Conservation (phyloP, 2,888 invertebrate genomes). For the Philonicus albiceps region DNA sequence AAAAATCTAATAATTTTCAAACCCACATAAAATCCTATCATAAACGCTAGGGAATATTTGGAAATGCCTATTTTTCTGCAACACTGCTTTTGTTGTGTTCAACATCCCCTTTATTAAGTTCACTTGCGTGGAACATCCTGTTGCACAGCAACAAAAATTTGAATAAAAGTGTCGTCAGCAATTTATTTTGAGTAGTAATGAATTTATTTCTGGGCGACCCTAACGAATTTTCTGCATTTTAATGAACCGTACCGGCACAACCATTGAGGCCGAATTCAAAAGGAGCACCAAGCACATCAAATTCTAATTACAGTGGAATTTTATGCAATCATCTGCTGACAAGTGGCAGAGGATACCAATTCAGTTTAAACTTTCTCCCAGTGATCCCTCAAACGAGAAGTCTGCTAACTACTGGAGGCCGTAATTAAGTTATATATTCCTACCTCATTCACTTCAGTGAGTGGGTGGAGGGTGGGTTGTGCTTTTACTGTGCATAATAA, state of each 20-base stretch:
- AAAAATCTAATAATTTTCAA: background rate
- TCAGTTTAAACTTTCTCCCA: background rate
- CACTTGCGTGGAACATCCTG: background rate
- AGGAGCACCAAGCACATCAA: background rate
- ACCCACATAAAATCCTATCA: background rate
- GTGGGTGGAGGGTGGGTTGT: background rate
- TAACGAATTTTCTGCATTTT: slow-evolving; percentile 15
- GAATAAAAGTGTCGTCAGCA: slow-evolving; percentile 5
- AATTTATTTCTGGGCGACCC: background rate
- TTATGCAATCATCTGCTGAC: background rate
- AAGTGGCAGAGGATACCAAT: background rate
- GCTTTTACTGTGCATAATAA: background rate
- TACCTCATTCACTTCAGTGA: background rate
- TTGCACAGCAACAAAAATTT: slow-evolving; percentile 2
- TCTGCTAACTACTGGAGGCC: background rate
- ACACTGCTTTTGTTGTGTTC: background rate
- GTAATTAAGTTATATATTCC: background rate
- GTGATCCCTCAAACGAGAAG: background rate
- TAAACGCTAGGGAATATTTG: background rate
- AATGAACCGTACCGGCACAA: slow-evolving; percentile 6
- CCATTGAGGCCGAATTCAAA: background rate
- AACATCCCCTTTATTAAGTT: background rate
- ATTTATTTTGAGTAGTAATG: slow-evolving; percentile 15
- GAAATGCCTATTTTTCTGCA: background rate
- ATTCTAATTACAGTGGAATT: background rate